phyloP scores from a whole-genome alignment of 2,113 vertebrate species.

The Anguilla japonica region DNA sequence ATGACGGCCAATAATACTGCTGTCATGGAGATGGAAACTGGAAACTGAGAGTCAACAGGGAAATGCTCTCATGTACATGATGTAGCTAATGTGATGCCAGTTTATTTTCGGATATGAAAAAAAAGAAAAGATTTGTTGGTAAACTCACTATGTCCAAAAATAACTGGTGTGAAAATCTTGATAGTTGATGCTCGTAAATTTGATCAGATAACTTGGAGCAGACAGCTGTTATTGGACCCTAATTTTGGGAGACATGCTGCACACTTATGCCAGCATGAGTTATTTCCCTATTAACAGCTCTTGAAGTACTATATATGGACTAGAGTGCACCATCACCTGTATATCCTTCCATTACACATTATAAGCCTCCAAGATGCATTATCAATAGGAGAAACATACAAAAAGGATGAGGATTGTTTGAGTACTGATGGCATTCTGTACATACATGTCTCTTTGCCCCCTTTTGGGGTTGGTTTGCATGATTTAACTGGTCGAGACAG shows the following conservation, averaged over 20 bases:
- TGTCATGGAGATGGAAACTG: too few species aligned
- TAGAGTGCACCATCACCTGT: neutral
- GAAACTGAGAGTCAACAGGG: too few species aligned
- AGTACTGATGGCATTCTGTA: neutral
- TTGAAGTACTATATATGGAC: neutral
- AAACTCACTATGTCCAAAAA: neutral
- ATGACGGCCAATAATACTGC: too few species aligned
- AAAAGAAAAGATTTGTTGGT: too few species aligned
- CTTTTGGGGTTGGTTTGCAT: neutral
- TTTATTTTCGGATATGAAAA: neutral
- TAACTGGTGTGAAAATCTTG: neutral
- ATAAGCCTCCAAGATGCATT: neutral
- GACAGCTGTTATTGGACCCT: neutral
- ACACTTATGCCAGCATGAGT: neutral
- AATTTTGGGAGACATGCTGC: neutral
- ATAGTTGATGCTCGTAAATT: neutral
- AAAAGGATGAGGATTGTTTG: neutral
- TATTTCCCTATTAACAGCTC: neutral
- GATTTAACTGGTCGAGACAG: neutral
- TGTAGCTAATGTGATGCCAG: too few species aligned
- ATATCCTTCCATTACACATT: neutral
- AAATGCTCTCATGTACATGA: too few species aligned
- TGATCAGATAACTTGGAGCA: neutral
- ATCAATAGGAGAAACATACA: neutral
- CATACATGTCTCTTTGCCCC: neutral